These are phyloP conservation scores for Rhea pennata DNA, from an alignment of 2,113 vertebrate species.

Conservation along the genomic window DNA sequence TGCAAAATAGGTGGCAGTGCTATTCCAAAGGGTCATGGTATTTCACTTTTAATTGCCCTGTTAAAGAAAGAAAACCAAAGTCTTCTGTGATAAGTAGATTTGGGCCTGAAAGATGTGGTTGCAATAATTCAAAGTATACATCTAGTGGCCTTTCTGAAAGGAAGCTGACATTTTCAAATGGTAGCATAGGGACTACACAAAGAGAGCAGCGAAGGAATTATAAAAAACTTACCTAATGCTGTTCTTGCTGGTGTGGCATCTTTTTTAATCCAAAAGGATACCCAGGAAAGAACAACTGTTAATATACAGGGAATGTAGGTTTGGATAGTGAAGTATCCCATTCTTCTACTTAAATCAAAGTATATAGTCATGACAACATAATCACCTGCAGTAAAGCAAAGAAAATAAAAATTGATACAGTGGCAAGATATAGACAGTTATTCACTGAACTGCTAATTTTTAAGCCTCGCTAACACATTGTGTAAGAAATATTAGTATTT, in stretches of 20 bases:
- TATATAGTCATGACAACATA: slow-evolving; percentile 97
- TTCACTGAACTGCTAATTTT: not conserved
- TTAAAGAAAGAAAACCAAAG: not conserved
- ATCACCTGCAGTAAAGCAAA: slow-evolving; percentile 83
- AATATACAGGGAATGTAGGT: slow-evolving; percentile 97
- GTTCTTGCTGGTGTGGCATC: slow-evolving; percentile 96
- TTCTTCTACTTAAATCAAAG: slow-evolving; percentile 93
- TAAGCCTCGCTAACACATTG: not conserved
- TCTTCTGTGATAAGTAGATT: not conserved
- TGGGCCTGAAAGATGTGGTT: not conserved
- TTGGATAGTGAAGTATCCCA: slow-evolving; percentile 99
- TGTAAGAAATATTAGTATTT: not conserved
- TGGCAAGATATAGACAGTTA: not conserved
- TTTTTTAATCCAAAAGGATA: slow-evolving; percentile 99
- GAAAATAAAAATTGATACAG: not conserved
- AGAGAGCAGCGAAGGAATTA: not conserved
- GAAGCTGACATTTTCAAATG: not conserved
- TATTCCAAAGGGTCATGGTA: not conserved
- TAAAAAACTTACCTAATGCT: slow-evolving; percentile 85
- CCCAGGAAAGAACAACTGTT: slow-evolving; percentile 97
- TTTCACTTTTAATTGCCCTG: slow-evolving; percentile 12
- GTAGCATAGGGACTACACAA: not conserved
- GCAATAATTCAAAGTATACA: not conserved
- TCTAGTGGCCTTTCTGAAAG: not conserved
- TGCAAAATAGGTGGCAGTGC: not conserved